Base-by-base conservation (phyloP, 2,888 invertebrate species). In the Tethea ocularis region DNA sequence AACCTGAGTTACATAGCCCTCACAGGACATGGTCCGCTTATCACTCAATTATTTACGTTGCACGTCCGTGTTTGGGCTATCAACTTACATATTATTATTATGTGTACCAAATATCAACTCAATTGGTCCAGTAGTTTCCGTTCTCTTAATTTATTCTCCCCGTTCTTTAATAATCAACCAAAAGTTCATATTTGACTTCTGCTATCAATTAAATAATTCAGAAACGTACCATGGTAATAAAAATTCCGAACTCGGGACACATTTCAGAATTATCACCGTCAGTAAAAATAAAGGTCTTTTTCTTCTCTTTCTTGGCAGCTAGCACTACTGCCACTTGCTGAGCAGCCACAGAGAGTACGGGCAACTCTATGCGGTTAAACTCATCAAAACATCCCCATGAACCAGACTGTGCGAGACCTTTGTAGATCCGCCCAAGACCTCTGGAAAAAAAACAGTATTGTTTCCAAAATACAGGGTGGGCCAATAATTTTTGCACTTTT, bases 321-420 rank as follows among this genome's bases (percentile, higher is more conserved):
- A 99, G 93, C 13, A 99, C 98, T 0, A 98, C 97, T 17, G 99
- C 98, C 22, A 99, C 97, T 91, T 99, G 99, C 88, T 99, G 99
- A 1, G 99, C 99, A 1, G 99, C 99, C 4, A 99, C 99, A 0
- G 92, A 92, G 29, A 92, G 66, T 7, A 99, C 99, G 0, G 99
- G 98, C 59, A 99, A 90, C 86, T 99, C 98, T 62, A 99, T 99
- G 33, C 97, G 94, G 88, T 99, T 99, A 91, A 99, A 99, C 92
- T 99, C 99, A 85, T 99, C 99, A 86, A 99, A 99, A 79, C 99
- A 99, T 1, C 99, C 99, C 99, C 99, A 99, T 0, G 98, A 96
- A 2, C 99, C 99, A 6, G 98, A 98, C 86, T 99, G 99, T 0
- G 98, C 97, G 56, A 99, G 89, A 23, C 99, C 98, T 94, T 99